A percentile compares a stretch with the other conserved stretches of the same genome.
These are phyloP conservation scores for Agrochola lychnidis DNA, from an alignment of 2,888 invertebrate genomes.

Conservation along the genomic window DNA sequence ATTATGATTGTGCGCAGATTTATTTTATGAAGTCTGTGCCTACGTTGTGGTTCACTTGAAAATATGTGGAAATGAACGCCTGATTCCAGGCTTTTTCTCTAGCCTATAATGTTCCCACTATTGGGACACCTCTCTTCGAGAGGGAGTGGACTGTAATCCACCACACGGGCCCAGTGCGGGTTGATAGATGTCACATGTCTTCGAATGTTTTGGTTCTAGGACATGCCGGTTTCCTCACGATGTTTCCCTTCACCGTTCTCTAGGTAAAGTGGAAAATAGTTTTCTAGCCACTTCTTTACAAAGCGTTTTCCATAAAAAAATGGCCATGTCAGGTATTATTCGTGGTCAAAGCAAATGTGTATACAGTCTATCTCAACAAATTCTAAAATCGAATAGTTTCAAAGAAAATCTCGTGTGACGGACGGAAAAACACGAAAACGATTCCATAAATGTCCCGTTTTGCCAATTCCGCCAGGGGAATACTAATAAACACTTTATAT, in stretches of 20 bases:
- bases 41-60: background rate
- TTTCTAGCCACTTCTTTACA: no score
- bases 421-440: background rate
- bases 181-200: no score
- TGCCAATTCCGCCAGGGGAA: background rate
- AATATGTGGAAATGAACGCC: background rate
- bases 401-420: no score
- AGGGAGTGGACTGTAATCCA: no score
- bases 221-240: no score
- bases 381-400: background rate
- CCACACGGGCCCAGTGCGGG: no score
- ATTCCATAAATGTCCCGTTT: background rate
- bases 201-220: no score
- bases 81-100: background rate
- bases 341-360: background rate
- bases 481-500: background rate
- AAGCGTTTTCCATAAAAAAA: background rate
- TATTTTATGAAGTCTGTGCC: background rate
- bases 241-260: no score
- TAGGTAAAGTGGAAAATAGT: background rate
- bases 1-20: constrained; percentile 30
- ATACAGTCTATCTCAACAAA: background rate
- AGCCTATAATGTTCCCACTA: no score
- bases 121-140: no score
- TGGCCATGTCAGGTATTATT: background rate